Evolutionary conservation across 2,888 invertebrate species (phyloP), one percentile per base, ranked within the genome.

Genomic region (Himalopsyche tibetana): DNA sequence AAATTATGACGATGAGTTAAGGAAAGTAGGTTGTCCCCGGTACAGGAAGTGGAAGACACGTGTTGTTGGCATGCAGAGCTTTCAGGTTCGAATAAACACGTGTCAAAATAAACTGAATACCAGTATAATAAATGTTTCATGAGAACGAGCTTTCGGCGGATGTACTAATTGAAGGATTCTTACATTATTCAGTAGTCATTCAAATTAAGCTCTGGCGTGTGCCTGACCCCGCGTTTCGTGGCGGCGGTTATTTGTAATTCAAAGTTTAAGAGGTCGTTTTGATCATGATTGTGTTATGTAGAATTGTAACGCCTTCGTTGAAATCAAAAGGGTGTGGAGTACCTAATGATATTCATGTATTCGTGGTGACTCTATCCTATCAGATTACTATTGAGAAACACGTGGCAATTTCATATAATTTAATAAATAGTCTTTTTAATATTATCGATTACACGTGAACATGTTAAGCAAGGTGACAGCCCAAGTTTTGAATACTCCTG

Each of bases 151-250:
- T 80, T 51, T 45, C 15, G 9, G 82, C 85, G 85, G 85, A 85
- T 82, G 55, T 55, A 74, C 85, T 85, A 85, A 85, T 85, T 85
- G 85, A 84, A 38, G 80, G 42, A 55, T 82, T 63, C 63, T 63
- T 63, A 63, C 28, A 63, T 63, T 63, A 63, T 63, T 82, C 42
- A 63, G 51, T 51, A 51, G 63, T 63, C 63, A 63, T 63, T 63
- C 63, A 63, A 63, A 63, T 63, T 63, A 63, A 63, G 63, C 28
- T 63, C 63, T 63, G 63, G 63, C 63, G 63, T 63, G 63, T 63
- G 63, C 11, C 63, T 63, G 63, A 63, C 63, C 63, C 19, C 63
- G n/a, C 63, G 63, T 63, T 8, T 63, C 19, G 11, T 19, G n/a
- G 19, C 6, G 5, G 15, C 28, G 19, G 63, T 63, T 63, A 63